phyloP scores from a whole-genome alignment of 2,113 vertebrate genomes.

The Lontra canadensis region DNA sequence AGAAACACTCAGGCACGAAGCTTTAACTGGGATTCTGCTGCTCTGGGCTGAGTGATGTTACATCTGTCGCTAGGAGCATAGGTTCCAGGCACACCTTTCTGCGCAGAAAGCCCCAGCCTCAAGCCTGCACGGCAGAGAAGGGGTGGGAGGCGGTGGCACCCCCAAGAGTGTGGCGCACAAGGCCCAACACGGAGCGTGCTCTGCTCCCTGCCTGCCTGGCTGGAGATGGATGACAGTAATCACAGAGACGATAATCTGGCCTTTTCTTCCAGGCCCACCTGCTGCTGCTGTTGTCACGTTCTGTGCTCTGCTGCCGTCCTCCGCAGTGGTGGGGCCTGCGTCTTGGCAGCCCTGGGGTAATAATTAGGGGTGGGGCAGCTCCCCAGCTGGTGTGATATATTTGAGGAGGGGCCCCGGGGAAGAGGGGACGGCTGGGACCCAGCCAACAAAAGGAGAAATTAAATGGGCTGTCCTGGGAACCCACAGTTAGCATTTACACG shows the following conservation, averaged over 20 bases:
- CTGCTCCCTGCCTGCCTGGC: conserved; percentile 71
- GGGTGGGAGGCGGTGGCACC: background rate
- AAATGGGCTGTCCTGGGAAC: conserved; percentile 72
- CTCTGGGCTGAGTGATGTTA: background rate
- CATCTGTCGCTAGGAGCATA: background rate
- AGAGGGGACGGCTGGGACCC: conserved; percentile 62
- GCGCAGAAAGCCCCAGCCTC: background rate
- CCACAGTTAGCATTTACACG: conserved; percentile 24
- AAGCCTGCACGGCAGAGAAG: background rate
- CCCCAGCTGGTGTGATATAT: conserved; percentile 72
- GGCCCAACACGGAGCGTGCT: conserved; percentile 57
- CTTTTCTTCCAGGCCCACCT: conserved; percentile 85
- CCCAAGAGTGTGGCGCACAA: background rate
- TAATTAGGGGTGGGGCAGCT: conserved; percentile 78
- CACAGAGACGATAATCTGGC: conserved; percentile 79
- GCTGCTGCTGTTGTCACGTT: conserved; percentile 83
- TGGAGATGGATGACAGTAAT: conserved; percentile 83
- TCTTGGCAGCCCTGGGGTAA: conserved; percentile 74
- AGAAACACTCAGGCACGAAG: background rate
- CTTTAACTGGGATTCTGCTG: background rate
- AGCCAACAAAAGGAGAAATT: conserved; percentile 60
- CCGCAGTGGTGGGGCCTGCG: conserved; percentile 72
- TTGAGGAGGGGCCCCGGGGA: conserved; percentile 54
- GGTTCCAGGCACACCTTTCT: background rate
- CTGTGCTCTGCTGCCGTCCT: conserved; percentile 80